Percentiles rank a stretch among this genome's conserved stretches.
These are phyloP conservation scores for Zonitis immaculata DNA, from an alignment of 2,888 invertebrate genomes.

Conservation along the genomic window DNA sequence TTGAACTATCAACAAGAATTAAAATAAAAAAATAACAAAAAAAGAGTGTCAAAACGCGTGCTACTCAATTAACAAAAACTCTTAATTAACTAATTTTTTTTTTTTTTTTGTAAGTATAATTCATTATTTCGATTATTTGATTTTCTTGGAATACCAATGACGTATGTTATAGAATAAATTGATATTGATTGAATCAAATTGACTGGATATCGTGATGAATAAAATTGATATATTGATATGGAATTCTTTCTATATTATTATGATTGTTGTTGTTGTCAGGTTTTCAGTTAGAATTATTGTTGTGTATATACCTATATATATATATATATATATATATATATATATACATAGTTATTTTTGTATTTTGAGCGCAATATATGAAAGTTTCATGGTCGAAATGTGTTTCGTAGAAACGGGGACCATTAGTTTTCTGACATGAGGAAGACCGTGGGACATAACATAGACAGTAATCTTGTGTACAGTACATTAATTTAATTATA, in stretches of 20 bases:
- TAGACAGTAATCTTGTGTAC: conserved; percentile 26
- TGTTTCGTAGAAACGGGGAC: conserved; percentile 17
- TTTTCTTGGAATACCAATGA: not conserved
- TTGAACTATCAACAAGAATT: not conserved
- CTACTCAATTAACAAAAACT: conserved; percentile 5
- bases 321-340: too few species aligned
- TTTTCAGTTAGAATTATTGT: too few species aligned
- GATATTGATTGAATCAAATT: not conserved
- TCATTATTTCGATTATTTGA: not conserved
- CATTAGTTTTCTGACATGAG: conserved; percentile 20
- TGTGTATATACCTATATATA: too few species aligned
- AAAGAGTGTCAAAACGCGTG: conserved; percentile 16
- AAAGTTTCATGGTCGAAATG: conserved; percentile 19
- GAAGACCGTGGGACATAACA: conserved; percentile 22
- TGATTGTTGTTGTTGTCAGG: not conserved
- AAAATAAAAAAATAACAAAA: not conserved
- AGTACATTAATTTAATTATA: conserved; percentile 36
- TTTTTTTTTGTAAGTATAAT: not conserved
- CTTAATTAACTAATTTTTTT: not conserved
- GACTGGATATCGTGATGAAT: not conserved
- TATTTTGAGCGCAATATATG: not conserved
- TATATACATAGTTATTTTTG: conserved; percentile 11
- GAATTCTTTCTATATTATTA: not conserved
- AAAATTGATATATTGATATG: not conserved
- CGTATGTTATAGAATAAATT: not conserved